phyloP scores from a whole-genome alignment of 1,140 invertebrate genomes.

The Oryzaephilus surinamensis region DNA sequence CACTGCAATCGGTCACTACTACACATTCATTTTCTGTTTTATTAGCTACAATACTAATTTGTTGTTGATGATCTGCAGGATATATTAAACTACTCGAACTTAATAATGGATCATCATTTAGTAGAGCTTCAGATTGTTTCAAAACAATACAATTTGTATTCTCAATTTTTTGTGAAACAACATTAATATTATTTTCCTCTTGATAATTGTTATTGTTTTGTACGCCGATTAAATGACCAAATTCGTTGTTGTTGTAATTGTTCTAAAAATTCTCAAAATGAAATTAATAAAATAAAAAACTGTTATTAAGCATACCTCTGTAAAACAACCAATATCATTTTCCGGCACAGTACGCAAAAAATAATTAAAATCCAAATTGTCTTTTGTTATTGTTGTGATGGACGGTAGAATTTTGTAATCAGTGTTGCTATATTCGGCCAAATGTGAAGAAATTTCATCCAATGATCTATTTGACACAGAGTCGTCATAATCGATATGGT shows the following conservation, averaged over 20 bases:
- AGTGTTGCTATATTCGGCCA: background rate
- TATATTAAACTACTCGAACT: slow-evolving; percentile 16
- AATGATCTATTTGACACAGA: slow-evolving; percentile 19
- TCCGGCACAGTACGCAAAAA: slow-evolving; percentile 19
- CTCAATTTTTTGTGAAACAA: background rate
- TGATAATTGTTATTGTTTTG: slow-evolving; percentile 3
- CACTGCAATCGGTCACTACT: too few relatives aligned
- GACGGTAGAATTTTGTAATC: slow-evolving; percentile 15
- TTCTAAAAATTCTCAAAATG: slow-evolving; percentile 9
- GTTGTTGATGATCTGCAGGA: slow-evolving; percentile 1
- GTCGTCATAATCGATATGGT: slow-evolving; percentile 24
- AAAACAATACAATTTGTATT: slow-evolving; percentile 26
- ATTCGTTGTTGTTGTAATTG: slow-evolving; percentile 14
- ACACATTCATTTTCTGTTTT: background rate
- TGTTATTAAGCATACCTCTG: too few relatives aligned
- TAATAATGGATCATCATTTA: slow-evolving; percentile 27
- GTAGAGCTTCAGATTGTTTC: slow-evolving; percentile 25
- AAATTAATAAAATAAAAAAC: background rate
- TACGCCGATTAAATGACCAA: slow-evolving; percentile 22
- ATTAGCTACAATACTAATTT: background rate
- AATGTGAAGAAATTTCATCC: slow-evolving; percentile 6
- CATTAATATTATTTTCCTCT: background rate
- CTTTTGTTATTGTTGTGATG: slow-evolving; percentile 21
- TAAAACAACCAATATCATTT: slow-evolving; percentile 14
- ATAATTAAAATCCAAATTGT: slow-evolving; percentile 24